Percentiles rank a stretch among this genome's conserved stretches.
Conservation (phyloP, 2,113 vertebrate genomes). For the Bostrychus sinensis region DNA sequence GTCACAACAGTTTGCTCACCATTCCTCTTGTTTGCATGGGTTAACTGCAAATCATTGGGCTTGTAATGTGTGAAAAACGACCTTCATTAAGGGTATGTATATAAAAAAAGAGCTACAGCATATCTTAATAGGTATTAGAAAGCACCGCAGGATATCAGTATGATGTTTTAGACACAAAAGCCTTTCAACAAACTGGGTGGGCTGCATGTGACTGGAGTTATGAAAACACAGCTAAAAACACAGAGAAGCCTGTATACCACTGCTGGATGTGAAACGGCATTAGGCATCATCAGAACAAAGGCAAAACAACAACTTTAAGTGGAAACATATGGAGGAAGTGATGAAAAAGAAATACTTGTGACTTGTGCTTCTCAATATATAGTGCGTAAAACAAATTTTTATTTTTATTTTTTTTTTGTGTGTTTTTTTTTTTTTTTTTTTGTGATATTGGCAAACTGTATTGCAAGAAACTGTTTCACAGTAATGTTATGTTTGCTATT, state of each 20-base stretch:
- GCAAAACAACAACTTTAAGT: conserved; percentile 17
- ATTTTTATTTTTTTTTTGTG: too few relatives aligned
- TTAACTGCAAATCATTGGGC: conserved; percentile 79
- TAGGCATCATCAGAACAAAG: conserved; percentile 25
- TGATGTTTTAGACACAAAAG: conserved; percentile 68
- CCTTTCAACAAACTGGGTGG: conserved; percentile 73
- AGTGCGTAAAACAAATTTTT: too few relatives aligned
- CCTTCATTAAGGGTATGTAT: conserved; percentile 64
- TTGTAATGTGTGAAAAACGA: conserved; percentile 75
- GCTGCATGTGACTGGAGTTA: conserved; percentile 68
- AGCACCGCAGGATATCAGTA: conserved; percentile 63
- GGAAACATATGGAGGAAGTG: conserved; percentile 13
- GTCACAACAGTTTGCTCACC: conserved; percentile 81
- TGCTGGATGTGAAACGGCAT: conserved; percentile 9
- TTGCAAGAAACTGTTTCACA: too few relatives aligned
- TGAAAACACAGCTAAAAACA: conserved; percentile 62
- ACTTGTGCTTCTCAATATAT: too few relatives aligned
- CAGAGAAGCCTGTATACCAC: conserved; percentile 24
- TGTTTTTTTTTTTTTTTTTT: too few relatives aligned
- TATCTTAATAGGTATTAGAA: conserved; percentile 69
- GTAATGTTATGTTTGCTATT: too few relatives aligned
- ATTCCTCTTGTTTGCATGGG: conserved; percentile 78
- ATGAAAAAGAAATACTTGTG: too few relatives aligned
- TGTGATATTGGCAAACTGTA: too few relatives aligned
- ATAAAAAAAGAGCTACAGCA: conserved; percentile 48